Evolutionary conservation across 2,888 invertebrate genomes (phyloP).

Genomic region (Scaptomyza reducta): DNA sequence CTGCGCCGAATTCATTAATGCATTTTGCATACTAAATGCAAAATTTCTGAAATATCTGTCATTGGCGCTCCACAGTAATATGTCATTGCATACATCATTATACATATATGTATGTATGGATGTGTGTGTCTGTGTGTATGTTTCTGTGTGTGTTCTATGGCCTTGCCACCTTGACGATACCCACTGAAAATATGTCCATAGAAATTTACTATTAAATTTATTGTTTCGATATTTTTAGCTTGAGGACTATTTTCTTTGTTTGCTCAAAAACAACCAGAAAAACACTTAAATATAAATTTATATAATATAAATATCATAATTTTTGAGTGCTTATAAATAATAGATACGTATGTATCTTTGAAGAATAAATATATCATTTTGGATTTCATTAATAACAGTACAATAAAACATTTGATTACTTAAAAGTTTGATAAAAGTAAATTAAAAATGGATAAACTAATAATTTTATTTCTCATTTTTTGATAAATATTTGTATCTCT

Average conservation of each 20-base stretch:
- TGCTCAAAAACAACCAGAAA: no score
- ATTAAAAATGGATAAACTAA: no score
- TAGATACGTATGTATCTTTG: neutral
- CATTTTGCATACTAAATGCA: conserved; percentile 51
- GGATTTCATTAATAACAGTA: neutral
- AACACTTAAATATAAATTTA: neutral
- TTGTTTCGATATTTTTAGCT: conserved; percentile 18
- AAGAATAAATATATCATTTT: neutral
- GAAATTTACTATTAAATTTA: conserved; percentile 27
- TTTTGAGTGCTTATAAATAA: no score
- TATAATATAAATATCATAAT: no score
- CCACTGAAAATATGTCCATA: conserved; percentile 47
- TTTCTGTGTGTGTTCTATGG: conserved; percentile 51
- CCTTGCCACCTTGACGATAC: conserved; percentile 72
- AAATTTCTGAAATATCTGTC: conserved; percentile 43
- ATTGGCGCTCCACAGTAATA: conserved; percentile 60
- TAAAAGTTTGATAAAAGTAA: neutral
- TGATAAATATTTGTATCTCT: no score
- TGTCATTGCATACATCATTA: conserved; percentile 14
- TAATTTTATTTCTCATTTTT: no score
- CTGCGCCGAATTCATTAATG: conserved; percentile 59
- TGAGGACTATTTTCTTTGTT: neutral
- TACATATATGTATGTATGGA: neutral
- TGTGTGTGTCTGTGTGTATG: conserved; percentile 34
- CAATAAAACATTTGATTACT: neutral